These are phyloP conservation scores for Linyphia triangularis DNA, from an alignment of 2,888 invertebrate species.

Conservation along the genomic window DNA sequence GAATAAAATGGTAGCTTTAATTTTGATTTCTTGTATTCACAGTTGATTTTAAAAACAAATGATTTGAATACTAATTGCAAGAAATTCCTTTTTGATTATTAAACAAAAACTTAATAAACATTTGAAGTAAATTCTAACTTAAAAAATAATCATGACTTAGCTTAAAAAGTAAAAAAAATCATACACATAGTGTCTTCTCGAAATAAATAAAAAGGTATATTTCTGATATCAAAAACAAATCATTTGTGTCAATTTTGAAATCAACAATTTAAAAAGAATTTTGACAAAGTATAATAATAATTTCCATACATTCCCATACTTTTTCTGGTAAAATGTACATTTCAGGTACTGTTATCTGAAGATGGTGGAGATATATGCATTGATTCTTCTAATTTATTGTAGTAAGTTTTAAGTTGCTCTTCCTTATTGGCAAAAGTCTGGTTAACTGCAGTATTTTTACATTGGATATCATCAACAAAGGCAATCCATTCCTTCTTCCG, in stretches of 20 bases:
- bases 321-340: not conserved
- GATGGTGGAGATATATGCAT: slow-evolving; percentile 68
- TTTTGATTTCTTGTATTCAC: too few species aligned
- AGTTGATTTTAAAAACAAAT: too few species aligned
- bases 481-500: slow-evolving; percentile 85
- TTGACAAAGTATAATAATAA: not conserved
- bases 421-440: slow-evolving; percentile 89
- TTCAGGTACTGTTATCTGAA: slow-evolving; percentile 46
- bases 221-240: too few species aligned
- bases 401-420: slow-evolving; percentile 87
- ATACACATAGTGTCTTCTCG: not conserved
- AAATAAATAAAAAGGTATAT: too few species aligned
- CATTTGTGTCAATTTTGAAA: too few species aligned
- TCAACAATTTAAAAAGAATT: not conserved
- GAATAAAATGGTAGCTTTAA: too few species aligned
- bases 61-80: too few species aligned
- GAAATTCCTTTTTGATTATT: too few species aligned
- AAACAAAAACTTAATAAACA: too few species aligned
- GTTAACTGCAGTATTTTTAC: slow-evolving; percentile 87
- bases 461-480: slow-evolving; percentile 89
- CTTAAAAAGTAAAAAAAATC: too few species aligned
- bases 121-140: too few species aligned
- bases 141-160: too few species aligned
- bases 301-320: not conserved
- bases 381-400: slow-evolving; percentile 87